Evolutionary conservation across 2,888 invertebrate species (phyloP).

Genomic region (Philaethria dido): DNA sequence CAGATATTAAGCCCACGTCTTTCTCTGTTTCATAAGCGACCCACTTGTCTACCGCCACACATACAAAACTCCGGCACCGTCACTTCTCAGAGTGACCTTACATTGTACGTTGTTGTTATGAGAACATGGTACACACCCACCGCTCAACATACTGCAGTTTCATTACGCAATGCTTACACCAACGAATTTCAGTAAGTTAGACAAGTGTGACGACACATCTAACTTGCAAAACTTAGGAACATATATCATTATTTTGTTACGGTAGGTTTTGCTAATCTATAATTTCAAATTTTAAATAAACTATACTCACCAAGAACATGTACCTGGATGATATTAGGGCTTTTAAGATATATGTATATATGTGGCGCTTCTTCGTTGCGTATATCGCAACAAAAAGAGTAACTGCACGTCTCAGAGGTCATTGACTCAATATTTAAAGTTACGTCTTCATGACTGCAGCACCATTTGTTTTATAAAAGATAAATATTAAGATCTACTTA

Average conservation of each 20-base stretch:
- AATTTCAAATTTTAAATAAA: background rate
- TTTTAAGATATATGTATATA: background rate
- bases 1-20: slow-evolving; percentile 49
- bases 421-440: slow-evolving; percentile 36
- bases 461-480: background rate
- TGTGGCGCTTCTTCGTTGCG: slow-evolving; percentile 18
- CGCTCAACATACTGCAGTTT: slow-evolving; percentile 38
- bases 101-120: slow-evolving; percentile 38
- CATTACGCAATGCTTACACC: slow-evolving; percentile 47
- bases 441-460: slow-evolving; percentile 11
- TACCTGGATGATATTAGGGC: background rate
- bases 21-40: slow-evolving; percentile 65
- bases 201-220: slow-evolving; percentile 46
- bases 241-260: slow-evolving; percentile 45
- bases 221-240: slow-evolving; percentile 49
- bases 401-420: slow-evolving; percentile 34
- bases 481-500: background rate
- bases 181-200: slow-evolving; percentile 50
- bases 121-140: slow-evolving; percentile 34
- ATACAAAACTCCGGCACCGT: slow-evolving; percentile 46
- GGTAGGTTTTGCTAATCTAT: slow-evolving; percentile 24
- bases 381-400: slow-evolving; percentile 29
- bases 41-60: slow-evolving; percentile 53
- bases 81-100: slow-evolving; percentile 39
- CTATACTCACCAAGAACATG: background rate